Base-by-base conservation (phyloP, 2,797 vertebrate species). In the Paratrypauchen microcephalus region DNA sequence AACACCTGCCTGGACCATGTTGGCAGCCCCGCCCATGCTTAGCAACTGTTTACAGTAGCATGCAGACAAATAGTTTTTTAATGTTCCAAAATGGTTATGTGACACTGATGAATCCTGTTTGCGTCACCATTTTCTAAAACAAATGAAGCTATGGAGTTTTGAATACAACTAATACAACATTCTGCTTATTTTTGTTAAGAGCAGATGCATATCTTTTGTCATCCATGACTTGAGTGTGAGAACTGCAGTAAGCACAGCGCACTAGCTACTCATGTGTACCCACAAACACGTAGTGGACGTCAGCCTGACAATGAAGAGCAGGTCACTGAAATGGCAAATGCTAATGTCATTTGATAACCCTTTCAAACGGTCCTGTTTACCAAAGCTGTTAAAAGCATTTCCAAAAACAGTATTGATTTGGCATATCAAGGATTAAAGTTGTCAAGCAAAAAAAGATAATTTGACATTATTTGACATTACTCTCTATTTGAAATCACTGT, bases 231-330 rank as follows among this genome's bases (percentile, higher is more conserved):
- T 54, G 21, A 54, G n/a, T 54, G 4, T 54, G 52, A 59, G 0
- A 2, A 61, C 56, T 66, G 70, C 71, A 78, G 65, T 65, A 66
- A 61, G 41, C 67, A 47, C 24, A 36, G 30, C 36, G 36, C 39
- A 66, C 65, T n/a, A 13, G 1, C 12, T 15, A 45, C 41, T 15
- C 41, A 15, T 85, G 75, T 89, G 88, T 87, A 81, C 70, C 70
- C 52, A 73, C 78, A 88, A 90, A 89, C 88, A 89, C 48, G 6
- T 23, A 64, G 77, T 71, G 26, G 72, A 82, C 80, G 81, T 79
- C 50, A 65, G 16, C 26, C 64, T 68, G 72, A 84, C 75, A 75
- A 48, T 23, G 54, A 65, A 32, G 23, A 70, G 70, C 0, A 32
- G 66, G 72, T 71, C 58, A 13, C 11, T 64, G 57, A 66, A 36